Conservation (phyloP, 2,797 vertebrate species). For the Harpagifer antarcticus region DNA sequence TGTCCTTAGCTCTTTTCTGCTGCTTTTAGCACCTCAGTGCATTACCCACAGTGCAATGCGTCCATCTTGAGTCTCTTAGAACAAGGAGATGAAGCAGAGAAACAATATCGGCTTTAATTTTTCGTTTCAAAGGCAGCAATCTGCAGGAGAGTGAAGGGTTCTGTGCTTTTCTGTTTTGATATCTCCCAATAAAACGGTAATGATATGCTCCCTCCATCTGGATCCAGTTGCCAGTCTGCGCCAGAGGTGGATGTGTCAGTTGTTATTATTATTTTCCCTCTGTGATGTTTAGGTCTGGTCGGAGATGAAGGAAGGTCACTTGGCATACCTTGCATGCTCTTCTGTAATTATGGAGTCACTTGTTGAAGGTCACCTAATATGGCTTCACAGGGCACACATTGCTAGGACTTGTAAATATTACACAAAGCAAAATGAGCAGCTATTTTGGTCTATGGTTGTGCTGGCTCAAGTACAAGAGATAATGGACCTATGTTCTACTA, state of each 20-base stretch:
- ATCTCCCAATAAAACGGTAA: constrained; percentile 83
- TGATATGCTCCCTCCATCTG: constrained; percentile 81
- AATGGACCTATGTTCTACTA: neutral
- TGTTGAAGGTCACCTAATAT: constrained; percentile 76
- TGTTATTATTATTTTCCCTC: constrained; percentile 78
- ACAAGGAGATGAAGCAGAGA: constrained; percentile 60
- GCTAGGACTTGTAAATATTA: constrained; percentile 20
- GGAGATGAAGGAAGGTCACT: constrained; percentile 75
- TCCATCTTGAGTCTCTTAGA: constrained; percentile 42
- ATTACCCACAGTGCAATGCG: constrained; percentile 23
- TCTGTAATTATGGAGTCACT: constrained; percentile 73
- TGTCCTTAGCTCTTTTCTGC: constrained; percentile 24
- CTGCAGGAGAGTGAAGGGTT: constrained; percentile 55
- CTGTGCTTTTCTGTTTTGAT: constrained; percentile 80
- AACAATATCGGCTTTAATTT: constrained; percentile 61
- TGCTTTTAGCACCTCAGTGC: constrained; percentile 35
- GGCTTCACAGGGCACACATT: constrained; percentile 65
- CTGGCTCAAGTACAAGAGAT: neutral
- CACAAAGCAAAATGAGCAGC: neutral
- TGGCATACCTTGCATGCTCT: constrained; percentile 73
- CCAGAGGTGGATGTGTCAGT: constrained; percentile 78
- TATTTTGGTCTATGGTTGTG: neutral
- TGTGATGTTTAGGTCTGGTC: constrained; percentile 77
- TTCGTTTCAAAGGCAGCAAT: constrained; percentile 59
- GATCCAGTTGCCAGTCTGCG: constrained; percentile 79